Evolutionary conservation across 2,797 vertebrate species (phyloP).

Genomic region (Adelosebastes latens): DNA sequence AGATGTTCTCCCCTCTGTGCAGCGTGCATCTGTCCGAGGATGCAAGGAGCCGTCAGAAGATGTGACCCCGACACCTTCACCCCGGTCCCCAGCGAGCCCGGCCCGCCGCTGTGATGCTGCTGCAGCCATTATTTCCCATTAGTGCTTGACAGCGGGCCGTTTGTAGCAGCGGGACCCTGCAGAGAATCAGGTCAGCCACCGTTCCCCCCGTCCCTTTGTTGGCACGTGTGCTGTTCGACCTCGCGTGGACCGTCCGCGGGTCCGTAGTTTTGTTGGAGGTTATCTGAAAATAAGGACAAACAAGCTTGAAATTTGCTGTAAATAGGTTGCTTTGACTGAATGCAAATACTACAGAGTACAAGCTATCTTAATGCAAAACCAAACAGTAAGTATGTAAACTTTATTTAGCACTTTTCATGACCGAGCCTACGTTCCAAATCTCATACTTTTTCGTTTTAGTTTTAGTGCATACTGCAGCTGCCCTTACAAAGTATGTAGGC

Average conservation of each 20-base stretch:
- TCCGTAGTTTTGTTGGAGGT: slow-evolving; percentile 13
- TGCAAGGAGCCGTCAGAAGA: slow-evolving; percentile 8
- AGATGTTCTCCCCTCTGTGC: slow-evolving; percentile 27
- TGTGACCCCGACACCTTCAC: slow-evolving; percentile 54
- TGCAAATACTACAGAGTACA: neutral
- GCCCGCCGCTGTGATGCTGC: neutral
- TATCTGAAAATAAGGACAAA: neutral
- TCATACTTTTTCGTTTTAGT: too few relatives aligned
- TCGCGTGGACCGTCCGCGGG: neutral
- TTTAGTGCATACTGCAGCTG: too few relatives aligned
- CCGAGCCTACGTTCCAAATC: too few relatives aligned
- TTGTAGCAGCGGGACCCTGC: slow-evolving; percentile 27
- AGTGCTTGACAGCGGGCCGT: slow-evolving; percentile 49
- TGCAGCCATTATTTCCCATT: slow-evolving; percentile 66
- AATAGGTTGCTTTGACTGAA: neutral
- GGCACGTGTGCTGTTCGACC: neutral
- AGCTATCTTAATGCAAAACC: neutral
- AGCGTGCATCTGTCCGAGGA: slow-evolving; percentile 12
- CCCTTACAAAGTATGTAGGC: too few relatives aligned
- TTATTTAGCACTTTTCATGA: neutral
- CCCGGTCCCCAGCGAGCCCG: slow-evolving; percentile 16
- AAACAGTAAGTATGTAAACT: neutral
- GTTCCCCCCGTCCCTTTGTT: slow-evolving; percentile 10
- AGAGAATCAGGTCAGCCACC: slow-evolving; percentile 37
- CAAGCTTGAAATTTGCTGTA: neutral